Base-by-base conservation (phyloP, 2,888 invertebrate species). In the Drosophila pegasa region DNA sequence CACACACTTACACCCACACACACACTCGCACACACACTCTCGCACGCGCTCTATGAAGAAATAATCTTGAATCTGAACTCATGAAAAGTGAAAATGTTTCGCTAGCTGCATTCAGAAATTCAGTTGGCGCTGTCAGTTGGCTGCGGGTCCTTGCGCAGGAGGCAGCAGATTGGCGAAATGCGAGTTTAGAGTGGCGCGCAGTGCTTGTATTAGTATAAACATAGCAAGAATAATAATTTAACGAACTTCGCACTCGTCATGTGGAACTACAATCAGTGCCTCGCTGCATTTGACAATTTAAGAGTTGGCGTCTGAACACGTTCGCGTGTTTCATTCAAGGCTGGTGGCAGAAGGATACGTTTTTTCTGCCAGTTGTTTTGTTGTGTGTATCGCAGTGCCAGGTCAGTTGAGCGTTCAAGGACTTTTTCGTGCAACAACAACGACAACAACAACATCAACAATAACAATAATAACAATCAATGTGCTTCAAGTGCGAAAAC, bases 321-420 rank as follows among this genome's bases (percentile, higher is more conserved):
- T 84, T 79, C 84, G 84, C 66, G 74, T 74, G 79, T 62, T 45
- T 52, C 38, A 70, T 59, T 78, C 82, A 55, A 66, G 73, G 83
- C 76, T 79, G 76, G 58, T 79, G 76, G 58, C 48, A 45, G 56
- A 51, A 62, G 54, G 57, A 62, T 67, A 65, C 61, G 48, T 48
- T 70, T 52, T 48, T 66, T 51, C 51, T 63, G 60, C 55, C 62
- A 80, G 62, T 72, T 79, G 64, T 45, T 40, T 5, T 58, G 57
- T 47, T 67, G 80, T 84, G 85, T 80, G 74, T 84, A 80, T 84
- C 79, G 45, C 45, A 3, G 87, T 89, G 86, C 64, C 83, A 89
- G 89, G 89, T 83, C 83, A 89, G 83, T 87, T 89, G 86, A 84
- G 88, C 88, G 86, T 88, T 89, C 83, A 83, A 83, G 83, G 83